Conservation (phyloP, 2,888 invertebrate genomes). For the Microchrysa polita region DNA sequence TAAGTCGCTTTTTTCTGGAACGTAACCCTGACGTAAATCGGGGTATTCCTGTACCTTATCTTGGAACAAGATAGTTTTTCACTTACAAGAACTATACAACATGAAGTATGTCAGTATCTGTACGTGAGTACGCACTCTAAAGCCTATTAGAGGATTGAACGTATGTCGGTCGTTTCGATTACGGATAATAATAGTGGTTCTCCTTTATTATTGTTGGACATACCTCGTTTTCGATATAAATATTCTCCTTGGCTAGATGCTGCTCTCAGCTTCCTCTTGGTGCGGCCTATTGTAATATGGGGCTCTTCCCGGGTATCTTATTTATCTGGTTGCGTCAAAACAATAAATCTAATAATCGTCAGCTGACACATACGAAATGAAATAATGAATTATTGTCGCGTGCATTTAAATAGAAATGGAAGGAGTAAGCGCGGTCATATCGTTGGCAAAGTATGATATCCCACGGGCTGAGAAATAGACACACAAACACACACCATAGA, state of each 20-base stretch:
- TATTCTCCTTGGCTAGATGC: background rate
- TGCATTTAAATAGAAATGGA: conserved; percentile 17
- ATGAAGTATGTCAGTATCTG: too few relatives aligned
- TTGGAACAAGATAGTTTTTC: conserved; percentile 26
- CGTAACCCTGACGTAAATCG: too few relatives aligned
- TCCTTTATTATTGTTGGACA: conserved; percentile 8
- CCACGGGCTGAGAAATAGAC: too few relatives aligned
- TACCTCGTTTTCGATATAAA: background rate
- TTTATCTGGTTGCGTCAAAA: conserved; percentile 26
- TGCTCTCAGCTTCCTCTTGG: background rate
- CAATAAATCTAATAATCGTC: conserved; percentile 35
- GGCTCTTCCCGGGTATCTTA: background rate
- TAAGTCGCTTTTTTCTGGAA: too few relatives aligned
- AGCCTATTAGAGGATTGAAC: background rate
- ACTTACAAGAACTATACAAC: conserved; percentile 22
- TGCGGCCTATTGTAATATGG: background rate
- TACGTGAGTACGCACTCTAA: background rate
- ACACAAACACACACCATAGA: too few relatives aligned
- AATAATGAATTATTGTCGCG: conserved; percentile 42
- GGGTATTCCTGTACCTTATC: too few relatives aligned
- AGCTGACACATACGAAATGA: conserved; percentile 25
- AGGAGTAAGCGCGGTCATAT: too few relatives aligned
- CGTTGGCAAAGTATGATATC: too few relatives aligned
- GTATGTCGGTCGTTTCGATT: conserved; percentile 4
- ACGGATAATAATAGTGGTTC: background rate